Evolutionary conservation across 30 jellyfish, hydroid and myxozoan species (phyloP).

Genomic region (Pelagia noctiluca): DNA sequence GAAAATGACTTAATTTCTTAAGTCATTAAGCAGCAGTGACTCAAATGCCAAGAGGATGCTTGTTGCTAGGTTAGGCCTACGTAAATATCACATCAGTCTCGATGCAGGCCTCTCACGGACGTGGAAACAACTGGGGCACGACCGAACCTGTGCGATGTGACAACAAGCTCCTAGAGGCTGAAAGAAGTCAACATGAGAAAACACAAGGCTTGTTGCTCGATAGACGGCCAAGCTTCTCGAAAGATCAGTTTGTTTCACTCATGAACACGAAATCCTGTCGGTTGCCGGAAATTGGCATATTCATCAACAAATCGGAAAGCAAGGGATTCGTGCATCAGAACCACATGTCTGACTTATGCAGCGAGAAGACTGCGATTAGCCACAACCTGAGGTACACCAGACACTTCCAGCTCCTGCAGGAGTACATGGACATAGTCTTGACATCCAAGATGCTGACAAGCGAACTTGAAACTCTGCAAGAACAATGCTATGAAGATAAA

Average conservation of each 20-base stretch:
- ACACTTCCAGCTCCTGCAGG: conserved; percentile 45
- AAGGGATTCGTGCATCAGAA: conserved; percentile 55
- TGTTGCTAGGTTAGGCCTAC: no score
- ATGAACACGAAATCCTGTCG: conserved; percentile 56
- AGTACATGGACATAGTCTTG: conserved; percentile 20
- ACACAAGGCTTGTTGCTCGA: no score
- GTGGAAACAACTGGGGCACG: no score
- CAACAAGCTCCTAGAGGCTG: no score
- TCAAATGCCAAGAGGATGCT: no score
- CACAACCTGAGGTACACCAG: conserved; percentile 8
- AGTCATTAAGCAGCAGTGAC: no score
- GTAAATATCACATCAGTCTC: no score
- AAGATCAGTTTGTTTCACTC: conserved; percentile 36
- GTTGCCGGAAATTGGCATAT: conserved; percentile 22
- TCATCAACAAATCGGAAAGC: conserved; percentile 54
- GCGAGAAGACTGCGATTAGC: conserved; percentile 25
- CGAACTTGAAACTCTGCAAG: conserved; percentile 52
- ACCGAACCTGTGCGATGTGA: no score
- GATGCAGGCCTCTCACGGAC: no score
- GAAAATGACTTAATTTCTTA: no score
- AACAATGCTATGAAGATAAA: conserved; percentile 41
- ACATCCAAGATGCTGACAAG: conserved; percentile 20
- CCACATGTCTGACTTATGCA: conserved; percentile 28
- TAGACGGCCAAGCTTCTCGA: not conserved
- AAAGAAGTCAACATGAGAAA: no score